Conservation (phyloP, 2,888 invertebrate species). For the Drosophila peninsularis region DNA sequence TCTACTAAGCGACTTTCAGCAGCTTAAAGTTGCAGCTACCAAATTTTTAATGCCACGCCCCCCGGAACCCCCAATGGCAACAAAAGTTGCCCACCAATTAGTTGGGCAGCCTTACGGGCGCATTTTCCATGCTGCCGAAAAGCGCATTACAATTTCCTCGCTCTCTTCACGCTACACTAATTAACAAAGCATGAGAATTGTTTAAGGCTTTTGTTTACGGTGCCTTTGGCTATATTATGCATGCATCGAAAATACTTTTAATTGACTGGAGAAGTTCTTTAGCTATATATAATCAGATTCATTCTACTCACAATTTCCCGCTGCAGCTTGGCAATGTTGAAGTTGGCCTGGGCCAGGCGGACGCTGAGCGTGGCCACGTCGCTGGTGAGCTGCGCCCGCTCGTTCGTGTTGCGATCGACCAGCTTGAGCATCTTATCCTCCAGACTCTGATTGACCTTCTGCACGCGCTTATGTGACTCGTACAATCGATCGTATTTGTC, state of each 20-base stretch:
- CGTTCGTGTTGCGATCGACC: constrained; percentile 96
- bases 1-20: constrained; percentile 47
- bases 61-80: no score
- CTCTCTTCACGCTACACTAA: constrained; percentile 38
- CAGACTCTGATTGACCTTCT: constrained; percentile 96
- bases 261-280: background rate
- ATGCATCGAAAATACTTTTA: constrained; percentile 1
- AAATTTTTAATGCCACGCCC: constrained; percentile 13
- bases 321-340: constrained; percentile 92
- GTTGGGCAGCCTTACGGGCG: constrained; percentile 33
- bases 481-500: constrained; percentile 97
- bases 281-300: no score
- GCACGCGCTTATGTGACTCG: constrained; percentile 96
- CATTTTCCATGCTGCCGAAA: constrained; percentile 29
- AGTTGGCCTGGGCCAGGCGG: constrained; percentile 93
- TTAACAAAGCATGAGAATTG: constrained; percentile 48
- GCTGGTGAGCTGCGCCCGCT: constrained; percentile 93
- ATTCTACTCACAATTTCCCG: constrained; percentile 91
- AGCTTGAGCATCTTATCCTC: constrained; percentile 97
- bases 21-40: constrained; percentile 55
- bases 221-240: background rate
- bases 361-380: constrained; percentile 94
- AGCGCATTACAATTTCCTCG: constrained; percentile 39
- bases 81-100: constrained; percentile 67
- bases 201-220: constrained; percentile 15